A percentile compares a stretch with the other conserved stretches of the same genome.
Evolutionary conservation across 2,888 invertebrate genomes (phyloP).

Genomic region (Plutella xylostella): DNA sequence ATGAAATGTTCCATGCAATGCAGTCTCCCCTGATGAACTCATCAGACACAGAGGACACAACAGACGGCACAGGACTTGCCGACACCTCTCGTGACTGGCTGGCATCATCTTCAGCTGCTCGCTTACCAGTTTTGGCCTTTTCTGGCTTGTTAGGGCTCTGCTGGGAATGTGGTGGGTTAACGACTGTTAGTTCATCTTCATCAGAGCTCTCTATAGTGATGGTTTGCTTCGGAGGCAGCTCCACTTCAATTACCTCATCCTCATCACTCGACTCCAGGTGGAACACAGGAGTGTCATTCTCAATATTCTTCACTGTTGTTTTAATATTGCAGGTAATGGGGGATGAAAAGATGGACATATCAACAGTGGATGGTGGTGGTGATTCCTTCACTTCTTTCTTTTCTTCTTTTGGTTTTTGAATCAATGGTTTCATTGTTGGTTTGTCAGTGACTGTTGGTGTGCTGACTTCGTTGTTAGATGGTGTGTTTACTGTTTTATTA

Average conservation of each 20-base stretch:
- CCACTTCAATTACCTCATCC: constrained; percentile 60
- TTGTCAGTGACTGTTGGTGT: background rate
- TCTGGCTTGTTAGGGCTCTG: constrained; percentile 5
- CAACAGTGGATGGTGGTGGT: too few relatives aligned
- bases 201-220: constrained; percentile 64
- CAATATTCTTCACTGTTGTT: constrained; percentile 45
- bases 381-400: constrained; percentile 32
- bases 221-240: constrained; percentile 55
- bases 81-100: constrained; percentile 43
- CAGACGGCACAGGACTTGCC: constrained; percentile 58
- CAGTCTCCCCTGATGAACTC: constrained; percentile 62
- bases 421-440: constrained; percentile 4
- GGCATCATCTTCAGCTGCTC: constrained; percentile 22
- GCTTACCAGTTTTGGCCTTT: background rate
- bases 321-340: constrained; percentile 35
- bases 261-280: constrained; percentile 54
- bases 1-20: constrained; percentile 60
- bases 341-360: constrained; percentile 21
- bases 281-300: constrained; percentile 31
- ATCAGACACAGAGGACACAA: constrained; percentile 60
- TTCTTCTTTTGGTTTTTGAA: constrained; percentile 36
- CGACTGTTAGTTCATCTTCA: constrained; percentile 43
- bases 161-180: constrained; percentile 21
- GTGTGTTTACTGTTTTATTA: constrained; percentile 15
- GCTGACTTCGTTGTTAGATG: constrained; percentile 3